Evolutionary conservation across 2,888 invertebrate species (phyloP).

Genomic region (Chaetoderma sp.): DNA sequence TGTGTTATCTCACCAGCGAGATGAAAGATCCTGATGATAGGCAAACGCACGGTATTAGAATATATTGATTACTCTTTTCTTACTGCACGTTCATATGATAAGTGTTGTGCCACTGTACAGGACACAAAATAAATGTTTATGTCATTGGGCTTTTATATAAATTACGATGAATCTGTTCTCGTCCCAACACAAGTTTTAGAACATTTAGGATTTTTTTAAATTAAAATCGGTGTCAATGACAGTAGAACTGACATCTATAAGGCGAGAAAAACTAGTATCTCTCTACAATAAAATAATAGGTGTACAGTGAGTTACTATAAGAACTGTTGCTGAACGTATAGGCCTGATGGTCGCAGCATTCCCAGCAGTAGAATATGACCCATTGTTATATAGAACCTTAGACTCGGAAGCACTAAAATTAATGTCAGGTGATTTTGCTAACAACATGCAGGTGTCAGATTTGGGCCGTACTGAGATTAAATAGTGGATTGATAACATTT

Average conservation of each 20-base stretch:
- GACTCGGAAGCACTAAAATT: conserved; percentile 23
- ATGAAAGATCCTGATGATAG: too few relatives aligned
- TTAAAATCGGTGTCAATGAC: too few relatives aligned
- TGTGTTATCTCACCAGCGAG: too few relatives aligned
- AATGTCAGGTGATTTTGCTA: conserved; percentile 23
- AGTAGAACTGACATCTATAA: too few relatives aligned
- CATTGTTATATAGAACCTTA: conserved; percentile 32
- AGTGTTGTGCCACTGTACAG: too few relatives aligned
- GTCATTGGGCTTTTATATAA: conserved; percentile 20
- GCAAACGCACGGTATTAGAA: too few relatives aligned
- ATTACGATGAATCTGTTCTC: conserved; percentile 21
- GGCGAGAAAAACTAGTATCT: background rate
- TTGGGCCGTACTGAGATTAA: background rate
- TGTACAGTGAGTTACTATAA: conserved; percentile 15
- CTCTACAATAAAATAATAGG: conserved; percentile 10
- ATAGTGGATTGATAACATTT: conserved; percentile 28
- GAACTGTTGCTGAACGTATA: conserved; percentile 22
- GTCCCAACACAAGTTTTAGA: conserved; percentile 9
- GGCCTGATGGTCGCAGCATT: conserved; percentile 27
- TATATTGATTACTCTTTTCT: conserved; percentile 29
- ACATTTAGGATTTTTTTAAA: too few relatives aligned
- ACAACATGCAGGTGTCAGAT: conserved; percentile 1
- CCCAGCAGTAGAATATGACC: conserved; percentile 30
- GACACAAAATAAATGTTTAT: conserved; percentile 14
- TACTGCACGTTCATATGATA: background rate